These are phyloP conservation scores for Petrolisthes cinctipes DNA, from an alignment of 2,888 invertebrate genomes.

Conservation along the genomic window DNA sequence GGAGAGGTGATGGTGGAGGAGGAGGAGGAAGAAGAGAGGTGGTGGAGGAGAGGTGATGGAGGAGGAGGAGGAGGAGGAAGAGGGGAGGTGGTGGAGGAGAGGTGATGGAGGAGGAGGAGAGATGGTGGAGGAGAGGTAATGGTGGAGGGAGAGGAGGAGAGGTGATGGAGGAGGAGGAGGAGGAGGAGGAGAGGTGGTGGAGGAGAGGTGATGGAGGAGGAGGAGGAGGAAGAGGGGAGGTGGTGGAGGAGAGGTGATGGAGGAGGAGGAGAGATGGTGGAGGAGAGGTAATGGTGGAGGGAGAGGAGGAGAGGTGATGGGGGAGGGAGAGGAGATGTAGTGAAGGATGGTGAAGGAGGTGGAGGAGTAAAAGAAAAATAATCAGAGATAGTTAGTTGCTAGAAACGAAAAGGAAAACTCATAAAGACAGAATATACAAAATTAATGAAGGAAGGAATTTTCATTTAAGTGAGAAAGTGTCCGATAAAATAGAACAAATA, in stretches of 20 bases:
- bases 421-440: too few species aligned
- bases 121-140: not conserved
- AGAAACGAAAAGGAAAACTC: too few species aligned
- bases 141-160: not conserved
- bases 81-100: not conserved
- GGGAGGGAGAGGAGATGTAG: not conserved
- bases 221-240: not conserved
- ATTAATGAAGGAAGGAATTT: too few species aligned
- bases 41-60: not conserved
- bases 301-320: not conserved
- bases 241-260: too few species aligned
- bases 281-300: not conserved
- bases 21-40: not conserved
- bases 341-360: not conserved
- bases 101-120: not conserved
- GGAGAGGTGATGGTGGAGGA: too few species aligned
- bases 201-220: not conserved
- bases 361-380: too few species aligned
- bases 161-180: too few species aligned
- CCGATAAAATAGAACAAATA: too few species aligned
- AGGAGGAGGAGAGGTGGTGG: not conserved
- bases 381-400: too few species aligned
- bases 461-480: too few species aligned
- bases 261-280: not conserved
- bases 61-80: not conserved